phyloP scores from a whole-genome alignment of 53 echinoderm and acorn worm species.

The Holothuria leucospilota region DNA sequence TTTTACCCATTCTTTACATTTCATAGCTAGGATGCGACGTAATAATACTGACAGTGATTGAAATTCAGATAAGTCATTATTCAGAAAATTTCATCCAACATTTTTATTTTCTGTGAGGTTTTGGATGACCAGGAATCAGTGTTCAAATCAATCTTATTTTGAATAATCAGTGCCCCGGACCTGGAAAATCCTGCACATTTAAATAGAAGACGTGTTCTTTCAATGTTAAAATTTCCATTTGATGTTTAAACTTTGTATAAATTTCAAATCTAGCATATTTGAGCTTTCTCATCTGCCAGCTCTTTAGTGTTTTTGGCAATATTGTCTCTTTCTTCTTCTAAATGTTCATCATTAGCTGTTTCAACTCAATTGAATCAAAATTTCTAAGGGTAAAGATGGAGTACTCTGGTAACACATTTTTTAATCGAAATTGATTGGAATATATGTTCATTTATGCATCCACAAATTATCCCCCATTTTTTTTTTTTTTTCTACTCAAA shows the following conservation, averaged over 20 bases:
- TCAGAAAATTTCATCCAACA: slow-evolving; percentile 39
- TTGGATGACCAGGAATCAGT: slow-evolving; percentile 40
- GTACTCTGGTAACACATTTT: no score
- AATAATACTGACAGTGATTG: neutral
- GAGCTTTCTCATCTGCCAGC: neutral
- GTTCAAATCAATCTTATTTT: slow-evolving; percentile 29
- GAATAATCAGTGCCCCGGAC: slow-evolving; percentile 14
- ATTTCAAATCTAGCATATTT: neutral
- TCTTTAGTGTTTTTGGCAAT: neutral
- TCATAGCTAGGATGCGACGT: neutral
- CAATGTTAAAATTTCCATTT: slow-evolving; percentile 4
- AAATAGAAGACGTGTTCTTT: neutral
- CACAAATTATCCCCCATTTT: no score
- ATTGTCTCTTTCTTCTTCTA: neutral
- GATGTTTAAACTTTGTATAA: neutral
- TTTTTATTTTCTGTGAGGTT: slow-evolving; percentile 16
- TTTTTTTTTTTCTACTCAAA: no score
- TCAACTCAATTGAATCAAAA: no score
- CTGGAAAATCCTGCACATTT: slow-evolving; percentile 34
- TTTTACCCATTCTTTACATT: slow-evolving; percentile 56
- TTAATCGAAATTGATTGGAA: no score
- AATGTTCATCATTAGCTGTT: no score
- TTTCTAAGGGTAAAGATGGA: no score
- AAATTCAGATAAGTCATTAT: slow-evolving; percentile 44
- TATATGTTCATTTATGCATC: no score